A percentile compares a stretch with the other conserved stretches of the same genome.
Evolutionary conservation across 2,797 vertebrate species (phyloP).

Genomic region (Loris lydekkerianus): DNA sequence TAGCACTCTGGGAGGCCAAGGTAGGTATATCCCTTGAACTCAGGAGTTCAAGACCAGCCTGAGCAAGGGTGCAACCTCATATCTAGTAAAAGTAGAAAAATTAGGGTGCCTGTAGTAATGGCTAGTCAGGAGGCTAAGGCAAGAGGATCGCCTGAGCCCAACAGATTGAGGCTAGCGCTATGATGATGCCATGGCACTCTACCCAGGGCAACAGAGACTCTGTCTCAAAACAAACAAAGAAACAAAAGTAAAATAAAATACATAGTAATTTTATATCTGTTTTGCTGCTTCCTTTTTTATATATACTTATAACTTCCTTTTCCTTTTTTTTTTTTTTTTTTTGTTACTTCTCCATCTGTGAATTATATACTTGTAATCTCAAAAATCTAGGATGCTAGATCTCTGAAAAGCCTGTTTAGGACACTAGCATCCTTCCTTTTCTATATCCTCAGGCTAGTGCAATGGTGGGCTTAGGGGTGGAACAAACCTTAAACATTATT

Average conservation of each 20-base stretch:
- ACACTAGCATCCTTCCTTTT: background rate
- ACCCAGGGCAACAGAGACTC: too few relatives aligned
- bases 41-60: too few relatives aligned
- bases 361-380: background rate
- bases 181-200: background rate
- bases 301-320: background rate
- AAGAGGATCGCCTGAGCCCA: background rate
- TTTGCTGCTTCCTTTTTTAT: constrained; percentile 32
- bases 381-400: constrained; percentile 19
- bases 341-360: too few relatives aligned
- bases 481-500: constrained; percentile 24
- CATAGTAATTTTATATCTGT: constrained; percentile 4
- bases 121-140: too few relatives aligned
- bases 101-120: too few relatives aligned
- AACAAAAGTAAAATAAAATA: constrained; percentile 18
- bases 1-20: too few relatives aligned
- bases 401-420: background rate
- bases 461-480: background rate
- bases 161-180: background rate
- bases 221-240: too few relatives aligned
- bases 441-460: background rate
- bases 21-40: too few relatives aligned
- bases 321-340: too few relatives aligned
- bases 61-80: background rate
- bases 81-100: background rate